Conservation (phyloP, 2,888 invertebrate species). For the Thecocarcelia acutangulata region DNA sequence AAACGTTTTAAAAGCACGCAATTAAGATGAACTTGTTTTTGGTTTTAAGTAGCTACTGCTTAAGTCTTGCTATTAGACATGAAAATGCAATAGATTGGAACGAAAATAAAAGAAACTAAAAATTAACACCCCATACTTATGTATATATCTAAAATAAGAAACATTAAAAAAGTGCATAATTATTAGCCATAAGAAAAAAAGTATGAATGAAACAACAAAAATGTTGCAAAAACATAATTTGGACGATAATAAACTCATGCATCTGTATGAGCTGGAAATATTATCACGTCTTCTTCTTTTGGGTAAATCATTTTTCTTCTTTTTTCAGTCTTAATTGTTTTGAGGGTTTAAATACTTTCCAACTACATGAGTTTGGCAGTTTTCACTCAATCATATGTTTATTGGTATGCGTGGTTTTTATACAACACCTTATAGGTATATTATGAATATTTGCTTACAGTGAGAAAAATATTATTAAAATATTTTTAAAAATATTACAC, state of each 20-base stretch:
- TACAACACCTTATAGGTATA: not conserved
- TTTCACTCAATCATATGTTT: conserved; percentile 1
- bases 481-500: too few relatives aligned
- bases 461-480: not conserved
- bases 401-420: not conserved
- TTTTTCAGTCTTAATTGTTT: conserved; percentile 12
- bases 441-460: conserved; percentile 14
- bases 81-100: conserved; percentile 77
- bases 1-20: conserved; percentile 60
- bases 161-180: conserved; percentile 61
- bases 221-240: conserved; percentile 3
- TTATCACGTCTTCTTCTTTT: not conserved
- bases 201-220: conserved; percentile 7
- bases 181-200: conserved; percentile 8
- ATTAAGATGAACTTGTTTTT: conserved; percentile 37
- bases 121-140: conserved; percentile 6
- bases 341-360: conserved; percentile 8
- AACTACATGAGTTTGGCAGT: not conserved
- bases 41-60: conserved; percentile 41
- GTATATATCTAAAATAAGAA: not conserved
- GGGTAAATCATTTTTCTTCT: conserved; percentile 3
- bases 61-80: conserved; percentile 68
- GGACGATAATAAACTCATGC: conserved; percentile 8
- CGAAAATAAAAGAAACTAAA: conserved; percentile 61
- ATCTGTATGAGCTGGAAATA: not conserved